phyloP scores from a whole-genome alignment of 1,140 invertebrate species.

The Augochlora pura region DNA sequence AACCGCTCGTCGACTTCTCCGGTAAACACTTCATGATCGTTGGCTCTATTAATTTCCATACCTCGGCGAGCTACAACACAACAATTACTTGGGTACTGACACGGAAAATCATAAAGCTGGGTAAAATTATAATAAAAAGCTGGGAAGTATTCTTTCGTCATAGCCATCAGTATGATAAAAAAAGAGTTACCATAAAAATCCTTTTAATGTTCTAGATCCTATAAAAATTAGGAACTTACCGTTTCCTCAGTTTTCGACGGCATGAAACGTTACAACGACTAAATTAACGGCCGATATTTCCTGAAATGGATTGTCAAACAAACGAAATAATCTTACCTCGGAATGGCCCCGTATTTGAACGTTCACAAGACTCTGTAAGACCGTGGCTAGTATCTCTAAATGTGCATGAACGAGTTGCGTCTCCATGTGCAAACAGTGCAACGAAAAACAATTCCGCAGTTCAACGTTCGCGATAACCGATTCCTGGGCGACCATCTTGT shows the following conservation, averaged over 20 bases:
- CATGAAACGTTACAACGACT: neutral
- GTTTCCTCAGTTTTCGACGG: conserved; percentile 4
- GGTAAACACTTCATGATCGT: conserved; percentile 82
- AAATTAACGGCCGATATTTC: neutral
- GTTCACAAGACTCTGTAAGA: conserved; percentile 83
- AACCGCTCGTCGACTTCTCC: conserved; percentile 74
- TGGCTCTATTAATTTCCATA: conserved; percentile 82
- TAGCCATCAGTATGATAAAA: too few relatives aligned
- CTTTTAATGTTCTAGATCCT: neutral
- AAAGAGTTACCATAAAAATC: neutral
- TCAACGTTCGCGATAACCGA: conserved; percentile 86
- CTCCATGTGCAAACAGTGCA: conserved; percentile 88
- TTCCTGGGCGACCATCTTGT: conserved; percentile 86
- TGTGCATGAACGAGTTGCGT: conserved; percentile 87
- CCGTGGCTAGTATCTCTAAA: conserved; percentile 84
- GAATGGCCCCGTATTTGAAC: conserved; percentile 83
- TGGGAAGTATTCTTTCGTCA: too few relatives aligned
- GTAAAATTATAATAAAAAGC: too few relatives aligned
- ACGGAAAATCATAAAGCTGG: too few relatives aligned
- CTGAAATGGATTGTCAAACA: neutral
- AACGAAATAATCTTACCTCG: conserved; percentile 80
- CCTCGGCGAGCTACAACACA: conserved; percentile 80
- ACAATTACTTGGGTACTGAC: conserved; percentile 20
- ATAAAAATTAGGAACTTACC: neutral
- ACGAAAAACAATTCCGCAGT: conserved; percentile 85